These are phyloP conservation scores for Pseudopipra pipra DNA, from an alignment of 2,113 vertebrate species.

Conservation along the genomic window DNA sequence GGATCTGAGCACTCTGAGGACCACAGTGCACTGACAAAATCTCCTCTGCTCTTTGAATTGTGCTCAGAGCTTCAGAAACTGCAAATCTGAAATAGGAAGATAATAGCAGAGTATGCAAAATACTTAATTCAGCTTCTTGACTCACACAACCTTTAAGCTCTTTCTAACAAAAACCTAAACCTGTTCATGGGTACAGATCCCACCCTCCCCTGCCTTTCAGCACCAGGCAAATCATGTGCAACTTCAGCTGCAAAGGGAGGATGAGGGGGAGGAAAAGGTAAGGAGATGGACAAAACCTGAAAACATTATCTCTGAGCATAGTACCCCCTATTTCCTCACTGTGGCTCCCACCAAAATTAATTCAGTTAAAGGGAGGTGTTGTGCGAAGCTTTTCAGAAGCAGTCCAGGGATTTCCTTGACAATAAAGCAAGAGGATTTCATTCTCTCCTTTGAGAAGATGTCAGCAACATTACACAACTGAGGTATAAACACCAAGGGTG, in stretches of 20 bases:
- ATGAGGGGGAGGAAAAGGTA: not conserved
- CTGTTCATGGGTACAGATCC: not conserved
- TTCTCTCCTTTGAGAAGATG: not conserved
- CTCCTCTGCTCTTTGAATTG: slow-evolving; percentile 78
- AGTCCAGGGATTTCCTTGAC: not conserved
- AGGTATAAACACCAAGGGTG: not conserved
- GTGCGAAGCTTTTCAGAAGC: not conserved
- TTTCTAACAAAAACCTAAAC: not conserved
- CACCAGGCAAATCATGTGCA: not conserved
- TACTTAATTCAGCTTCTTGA: not conserved
- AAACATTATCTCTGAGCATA: not conserved
- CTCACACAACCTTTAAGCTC: not conserved
- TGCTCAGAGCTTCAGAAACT: slow-evolving; percentile 72
- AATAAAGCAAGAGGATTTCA: not conserved
- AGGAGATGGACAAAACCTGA: not conserved
- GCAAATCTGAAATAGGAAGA: slow-evolving; percentile 65
- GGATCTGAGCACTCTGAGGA: slow-evolving; percentile 75
- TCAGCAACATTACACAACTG: not conserved
- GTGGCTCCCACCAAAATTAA: not conserved
- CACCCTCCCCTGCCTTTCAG: not conserved
- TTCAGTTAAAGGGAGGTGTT: not conserved
- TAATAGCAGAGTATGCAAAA: not conserved
- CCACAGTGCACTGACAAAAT: slow-evolving; percentile 83
- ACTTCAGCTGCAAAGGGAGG: not conserved
- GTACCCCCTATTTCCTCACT: not conserved